Evolutionary conservation across 2,888 invertebrate genomes (phyloP).

Genomic region (Rugalucina vietnamica): DNA sequence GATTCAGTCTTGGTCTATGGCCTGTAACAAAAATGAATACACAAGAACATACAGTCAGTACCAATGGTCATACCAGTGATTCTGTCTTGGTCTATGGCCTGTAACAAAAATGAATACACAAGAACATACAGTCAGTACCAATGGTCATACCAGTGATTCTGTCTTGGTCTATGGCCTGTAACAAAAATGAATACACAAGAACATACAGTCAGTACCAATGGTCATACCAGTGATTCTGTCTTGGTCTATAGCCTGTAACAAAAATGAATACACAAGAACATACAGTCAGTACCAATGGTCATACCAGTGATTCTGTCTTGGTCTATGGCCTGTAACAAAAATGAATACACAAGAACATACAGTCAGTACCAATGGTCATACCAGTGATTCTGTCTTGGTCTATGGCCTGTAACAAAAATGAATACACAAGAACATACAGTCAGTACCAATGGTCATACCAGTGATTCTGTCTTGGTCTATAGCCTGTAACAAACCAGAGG

Average conservation of each 20-base stretch:
- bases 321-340: no score
- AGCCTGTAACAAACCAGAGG: no score
- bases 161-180: no score
- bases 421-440: slow-evolving; percentile 96
- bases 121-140: slow-evolving; percentile 97
- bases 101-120: no score
- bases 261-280: slow-evolving; percentile 96
- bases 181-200: no score
- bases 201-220: slow-evolving; percentile 96
- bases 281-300: slow-evolving; percentile 93
- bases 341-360: slow-evolving; percentile 96
- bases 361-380: slow-evolving; percentile 93
- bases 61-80: slow-evolving; percentile 92
- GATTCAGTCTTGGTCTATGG: slow-evolving; percentile 85
- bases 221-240: slow-evolving; percentile 89
- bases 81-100: slow-evolving; percentile 79
- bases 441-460: slow-evolving; percentile 92
- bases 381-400: slow-evolving; percentile 87
- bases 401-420: no score
- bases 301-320: slow-evolving; percentile 88
- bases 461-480: slow-evolving; percentile 87
- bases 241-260: no score
- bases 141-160: slow-evolving; percentile 90
- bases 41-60: slow-evolving; percentile 96
- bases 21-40: slow-evolving; percentile 84